Evolutionary conservation across 2,888 invertebrate genomes (phyloP), one percentile per base, ranked within the genome.

Genomic region (Thyatira batis): DNA sequence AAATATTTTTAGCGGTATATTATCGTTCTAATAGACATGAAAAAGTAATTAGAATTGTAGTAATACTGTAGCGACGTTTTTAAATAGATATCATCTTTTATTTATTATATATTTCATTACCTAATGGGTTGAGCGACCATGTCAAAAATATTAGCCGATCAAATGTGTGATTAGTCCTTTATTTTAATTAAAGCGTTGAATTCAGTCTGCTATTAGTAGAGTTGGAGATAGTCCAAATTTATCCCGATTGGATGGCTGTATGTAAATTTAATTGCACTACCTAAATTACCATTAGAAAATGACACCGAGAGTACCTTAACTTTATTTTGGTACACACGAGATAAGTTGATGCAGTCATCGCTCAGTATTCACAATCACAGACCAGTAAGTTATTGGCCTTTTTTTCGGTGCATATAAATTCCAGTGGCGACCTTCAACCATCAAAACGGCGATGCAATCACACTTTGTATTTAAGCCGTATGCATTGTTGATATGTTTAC

Each of bases 401-500:
- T n/a, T 50, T n/a, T 57, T 45, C 48, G 44, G 25, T 55, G 55
- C 59, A 54, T 58, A 50, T 44, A 53, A 52, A 58, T 60, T 51
- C 45, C 23, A 27, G 28, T 39, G n/a, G 45, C 52, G 25, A 44
- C 48, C 52, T 54, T 50, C 50, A 52, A 46, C 53, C 58, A 58
- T 56, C 53, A 60, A 60, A 60, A 48, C 54, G 51, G 51, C 25
- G 25, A 44, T 54, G 54, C 9, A 44, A 43, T 17, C 21, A 28
- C 23, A 44, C 50, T 60, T 58, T 64, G 64, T 60, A 51, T 68
- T 64, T 57, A 55, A 58, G 51, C 58, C 63, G 59, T 61, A 60
- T 20, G 30, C 52, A 56, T 69, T 65, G 62, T 53, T 58, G 58
- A 60, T 59, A 60, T 69, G 63, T 66, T 69, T 66, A 67, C 63